Base-by-base conservation (phyloP, 2,888 invertebrate species). In the Drepana falcataria region DNA sequence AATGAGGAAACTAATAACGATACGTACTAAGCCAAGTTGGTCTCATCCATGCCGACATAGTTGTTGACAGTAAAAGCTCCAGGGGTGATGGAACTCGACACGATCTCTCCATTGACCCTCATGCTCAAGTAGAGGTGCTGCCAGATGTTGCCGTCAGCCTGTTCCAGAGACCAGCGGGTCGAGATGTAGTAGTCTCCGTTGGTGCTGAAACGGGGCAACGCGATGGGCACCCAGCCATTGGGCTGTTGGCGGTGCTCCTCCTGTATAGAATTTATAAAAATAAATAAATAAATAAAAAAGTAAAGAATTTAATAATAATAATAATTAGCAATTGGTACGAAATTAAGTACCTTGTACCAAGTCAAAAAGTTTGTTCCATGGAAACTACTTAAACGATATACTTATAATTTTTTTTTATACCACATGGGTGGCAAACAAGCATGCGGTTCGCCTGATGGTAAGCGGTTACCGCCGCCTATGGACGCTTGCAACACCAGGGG, bases 221-320 rank as follows among this genome's bases (percentile, higher is more conserved):
- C 89, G 0, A 93, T 87, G 0, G 93, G 92, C 0, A 96, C 85
- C 96, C 96, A 96, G 0, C 96, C 96, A 1, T 92, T 85, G 0
- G 91, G 81, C 66, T 95, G 93, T 33, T 82, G 69, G 2, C 93
- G 83, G 4, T 82, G 81, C 35, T 89, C 89, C 54, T 92, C 87
- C 92, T 92, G 49, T 6, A 54, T 60, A 52, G 33, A 53, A 21
- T 47, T 3, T 3, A 47, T 4, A 6, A 47, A 47, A 47, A 4
- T n/a, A 47, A n/a, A 2, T 47, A 47, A 4, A 47, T 47, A 4
- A 4, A 6, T 2, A 47, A 47, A n/a, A 47, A 47, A n/a, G 21
- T 21, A 21, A 21, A 21, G 21, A 21, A 21, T 21, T 21, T 21
- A 21, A 21, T 21, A 21, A 21, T 21, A 21, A 21, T 21, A 21